Base-by-base conservation (phyloP, 1,140 invertebrate genomes). In the Drosophila pseudoobscura region DNA sequence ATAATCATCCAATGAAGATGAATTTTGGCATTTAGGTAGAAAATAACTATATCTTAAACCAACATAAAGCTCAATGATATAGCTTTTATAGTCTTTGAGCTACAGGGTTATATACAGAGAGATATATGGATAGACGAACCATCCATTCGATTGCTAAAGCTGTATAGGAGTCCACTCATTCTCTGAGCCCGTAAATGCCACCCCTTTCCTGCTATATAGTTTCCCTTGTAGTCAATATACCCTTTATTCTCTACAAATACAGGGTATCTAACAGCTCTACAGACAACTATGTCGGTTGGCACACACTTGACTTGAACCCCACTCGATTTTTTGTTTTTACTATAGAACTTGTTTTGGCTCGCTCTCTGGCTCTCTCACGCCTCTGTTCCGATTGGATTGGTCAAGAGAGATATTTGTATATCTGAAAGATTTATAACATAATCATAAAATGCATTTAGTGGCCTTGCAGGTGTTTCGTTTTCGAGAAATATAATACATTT, bases 201-300 rank as follows among this genome's bases (percentile, higher is more conserved):
- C 17, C 17, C 17, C 17, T 24, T 3, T 3, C 31, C 31, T 11
- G 0, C 15, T 15, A 15, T 15, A 15, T 15, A 15, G 15, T 15
- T 15, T 35, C 11, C 3, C 35, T 11, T 9, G 2, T 11, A 13
- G 4, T 2, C 35, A 13, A 39, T 39, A 39, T 39, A 39, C 11
- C 11, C 4, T 13, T 39, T 39, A 11, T 1, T 39, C 0, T 3
- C 35, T 5, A 0, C 1, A 13, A 13, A 5, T 39, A 39, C 35
- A 13, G 35, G 11, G 35, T 11, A 39, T 11, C 9, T 11, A 71
- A 47, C 72, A 46, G 77, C 71, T 64, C 71, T 61, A 84, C 80
- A 82, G 78, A 75, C 79, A 84, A 83, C 84, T 72, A 84, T 79
- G 75, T 79, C 70, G 79, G 51, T 74, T 71, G 71, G 3, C 35